Evolutionary conservation across 35 echinoderm and acorn worm species (phyloP).

Genomic region (Anneissia japonica): DNA sequence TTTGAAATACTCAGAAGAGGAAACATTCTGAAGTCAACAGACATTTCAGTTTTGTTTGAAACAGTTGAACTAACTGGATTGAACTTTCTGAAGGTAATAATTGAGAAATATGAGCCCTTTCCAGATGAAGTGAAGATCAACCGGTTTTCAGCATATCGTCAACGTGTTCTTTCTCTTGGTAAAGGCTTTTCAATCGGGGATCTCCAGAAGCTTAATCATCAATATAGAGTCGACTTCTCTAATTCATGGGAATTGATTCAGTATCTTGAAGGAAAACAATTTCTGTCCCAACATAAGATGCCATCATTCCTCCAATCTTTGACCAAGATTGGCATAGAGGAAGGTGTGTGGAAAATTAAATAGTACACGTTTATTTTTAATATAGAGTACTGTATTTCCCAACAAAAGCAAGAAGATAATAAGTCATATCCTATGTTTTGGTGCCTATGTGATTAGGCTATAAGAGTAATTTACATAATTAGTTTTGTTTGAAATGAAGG

Average conservation of each 20-base stretch:
- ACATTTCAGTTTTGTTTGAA: background rate
- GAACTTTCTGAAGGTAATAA: background rate
- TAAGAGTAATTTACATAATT: too few species aligned
- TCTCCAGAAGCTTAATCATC: background rate
- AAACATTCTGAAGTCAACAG: background rate
- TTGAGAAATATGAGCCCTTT: background rate
- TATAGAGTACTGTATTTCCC: too few species aligned
- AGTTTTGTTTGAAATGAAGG: too few species aligned
- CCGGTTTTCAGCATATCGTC: background rate
- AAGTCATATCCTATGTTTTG: too few species aligned
- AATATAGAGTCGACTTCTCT: background rate
- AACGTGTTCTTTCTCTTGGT: background rate
- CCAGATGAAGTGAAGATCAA: background rate
- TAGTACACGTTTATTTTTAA: too few species aligned
- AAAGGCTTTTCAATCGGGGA: background rate
- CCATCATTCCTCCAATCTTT: background rate
- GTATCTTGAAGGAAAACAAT: background rate
- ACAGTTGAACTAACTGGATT: background rate
- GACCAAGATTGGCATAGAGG: background rate
- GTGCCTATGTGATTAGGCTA: too few species aligned
- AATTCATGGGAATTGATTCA: background rate
- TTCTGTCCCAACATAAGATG: background rate
- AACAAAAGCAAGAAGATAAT: too few species aligned
- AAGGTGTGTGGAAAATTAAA: background rate
- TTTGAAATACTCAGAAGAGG: background rate